Evolutionary conservation across 2,113 vertebrate species (phyloP), one percentile per base, ranked within the genome.

Genomic region (Phycodurus eques): DNA sequence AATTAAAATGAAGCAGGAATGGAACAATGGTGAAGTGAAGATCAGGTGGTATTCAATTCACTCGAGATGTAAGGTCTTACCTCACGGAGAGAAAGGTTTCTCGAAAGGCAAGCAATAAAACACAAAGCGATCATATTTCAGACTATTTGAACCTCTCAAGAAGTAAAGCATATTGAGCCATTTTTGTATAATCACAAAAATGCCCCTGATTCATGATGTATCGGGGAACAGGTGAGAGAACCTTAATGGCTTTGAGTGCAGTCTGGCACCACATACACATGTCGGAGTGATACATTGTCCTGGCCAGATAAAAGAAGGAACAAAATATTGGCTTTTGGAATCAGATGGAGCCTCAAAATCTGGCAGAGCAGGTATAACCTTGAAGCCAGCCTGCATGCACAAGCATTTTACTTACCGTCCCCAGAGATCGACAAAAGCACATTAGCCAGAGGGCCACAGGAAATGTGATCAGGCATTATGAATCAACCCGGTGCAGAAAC

Each of bases 21-120:
- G 62, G 1, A 63, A 66, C 44, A 82, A 64, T 17, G 65, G 15
- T 11, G 54, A 77, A 67, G 15, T 49, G 33, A 57, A 75, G 14
- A 35, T 72, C 53, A 66, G 35, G 67, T 42, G 43, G 13, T 47
- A 43, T 4, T 61, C 11, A 76, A 10, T 70, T 65, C 72, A 78
- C 17, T 65, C 5, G 39, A 56, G 68, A 76, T 27, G 35, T n/a
- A 70, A 51, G 27, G 66, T 82, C 93, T 94, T 94, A 94, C 92
- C 93, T 93, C 83, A 71, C 56, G 70, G 59, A 77, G 80, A 83
- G 81, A 85, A 85, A 83, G 12, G 77, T 82, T 78, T 90, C 92
- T 93, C 88, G 75, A 91, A 84, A 92, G 27, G 93, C 93, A 81
- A 91, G 90, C 83, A 78, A 76, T 79, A 80, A 90, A 74, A 93